phyloP scores from a whole-genome alignment of 2,888 invertebrate genomes.

The Leptarthrus brevirostris region DNA sequence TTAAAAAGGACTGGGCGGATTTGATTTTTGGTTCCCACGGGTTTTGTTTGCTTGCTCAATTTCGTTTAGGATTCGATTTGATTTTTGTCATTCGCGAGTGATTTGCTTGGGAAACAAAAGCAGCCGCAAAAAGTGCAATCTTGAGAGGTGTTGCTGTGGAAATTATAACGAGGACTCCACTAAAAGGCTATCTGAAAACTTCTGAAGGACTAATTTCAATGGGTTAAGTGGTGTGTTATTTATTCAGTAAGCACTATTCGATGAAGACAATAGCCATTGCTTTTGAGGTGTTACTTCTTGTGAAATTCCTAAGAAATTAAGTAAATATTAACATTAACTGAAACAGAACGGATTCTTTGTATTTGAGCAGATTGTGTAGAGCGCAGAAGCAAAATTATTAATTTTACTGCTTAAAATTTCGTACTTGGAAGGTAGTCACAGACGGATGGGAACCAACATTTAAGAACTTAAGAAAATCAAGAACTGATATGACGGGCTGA shows the following conservation, averaged over 20 bases:
- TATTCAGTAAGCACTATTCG: neutral
- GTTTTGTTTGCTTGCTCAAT: neutral
- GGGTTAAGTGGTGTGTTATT: slow-evolving; percentile 1
- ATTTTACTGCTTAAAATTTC: no score
- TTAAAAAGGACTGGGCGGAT: neutral
- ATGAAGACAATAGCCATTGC: neutral
- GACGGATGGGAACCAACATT: no score
- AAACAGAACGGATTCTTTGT: no score
- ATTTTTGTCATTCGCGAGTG: no score
- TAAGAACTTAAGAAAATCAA: no score
- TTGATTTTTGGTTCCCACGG: slow-evolving; percentile 8
- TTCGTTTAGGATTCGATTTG: neutral
- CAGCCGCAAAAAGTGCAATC: neutral
- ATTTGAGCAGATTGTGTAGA: no score
- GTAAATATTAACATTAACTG: no score
- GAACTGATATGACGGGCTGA: no score
- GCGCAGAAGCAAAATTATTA: no score
- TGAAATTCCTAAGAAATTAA: no score
- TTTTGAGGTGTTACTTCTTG: no score
- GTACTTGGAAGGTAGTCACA: no score
- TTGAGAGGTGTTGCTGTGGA: neutral
- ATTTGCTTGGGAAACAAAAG: neutral
- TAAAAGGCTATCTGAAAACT: neutral
- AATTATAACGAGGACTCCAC: neutral
- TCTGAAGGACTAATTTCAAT: neutral